Evolutionary conservation across 2,888 invertebrate species (phyloP).

Genomic region (Metellina segmentata): DNA sequence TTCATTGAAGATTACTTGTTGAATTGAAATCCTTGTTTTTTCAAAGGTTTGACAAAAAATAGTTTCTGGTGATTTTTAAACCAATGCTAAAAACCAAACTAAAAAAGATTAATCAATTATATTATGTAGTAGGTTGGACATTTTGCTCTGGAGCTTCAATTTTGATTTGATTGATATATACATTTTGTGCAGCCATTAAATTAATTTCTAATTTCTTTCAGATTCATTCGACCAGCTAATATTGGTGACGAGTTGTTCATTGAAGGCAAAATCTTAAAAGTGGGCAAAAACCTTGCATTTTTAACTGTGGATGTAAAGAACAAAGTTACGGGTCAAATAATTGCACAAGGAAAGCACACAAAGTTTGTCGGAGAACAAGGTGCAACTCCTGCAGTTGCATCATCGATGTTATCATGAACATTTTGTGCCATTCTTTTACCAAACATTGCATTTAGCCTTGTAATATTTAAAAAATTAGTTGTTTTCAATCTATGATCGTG

Average conservation of each 20-base stretch:
- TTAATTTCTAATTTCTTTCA: conserved; percentile 82
- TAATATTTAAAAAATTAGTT: neutral
- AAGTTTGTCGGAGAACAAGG: conserved; percentile 84
- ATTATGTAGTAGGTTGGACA: no score
- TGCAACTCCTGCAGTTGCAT: conserved; percentile 21
- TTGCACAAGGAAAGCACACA: conserved; percentile 92
- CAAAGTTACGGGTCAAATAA: conserved; percentile 86
- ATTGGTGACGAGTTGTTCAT: conserved; percentile 90
- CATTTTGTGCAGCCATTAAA: neutral
- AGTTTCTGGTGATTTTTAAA: no score
- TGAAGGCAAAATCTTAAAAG: conserved; percentile 88
- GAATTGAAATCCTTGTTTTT: no score
- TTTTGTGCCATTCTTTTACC: conserved; percentile 24
- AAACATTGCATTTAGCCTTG: neutral
- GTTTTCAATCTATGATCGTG: neutral
- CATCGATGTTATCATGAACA: conserved; percentile 31
- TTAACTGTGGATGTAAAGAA: conserved; percentile 89
- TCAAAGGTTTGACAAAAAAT: no score
- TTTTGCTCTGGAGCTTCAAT: no score
- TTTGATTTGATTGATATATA: no score
- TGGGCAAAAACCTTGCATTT: conserved; percentile 91
- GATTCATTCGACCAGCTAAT: conserved; percentile 88
- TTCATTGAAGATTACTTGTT: no score
- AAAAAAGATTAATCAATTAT: no score
- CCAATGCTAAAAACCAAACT: no score